phyloP scores from a whole-genome alignment of 2,888 invertebrate genomes.

The Cryptocephalus primarius region DNA sequence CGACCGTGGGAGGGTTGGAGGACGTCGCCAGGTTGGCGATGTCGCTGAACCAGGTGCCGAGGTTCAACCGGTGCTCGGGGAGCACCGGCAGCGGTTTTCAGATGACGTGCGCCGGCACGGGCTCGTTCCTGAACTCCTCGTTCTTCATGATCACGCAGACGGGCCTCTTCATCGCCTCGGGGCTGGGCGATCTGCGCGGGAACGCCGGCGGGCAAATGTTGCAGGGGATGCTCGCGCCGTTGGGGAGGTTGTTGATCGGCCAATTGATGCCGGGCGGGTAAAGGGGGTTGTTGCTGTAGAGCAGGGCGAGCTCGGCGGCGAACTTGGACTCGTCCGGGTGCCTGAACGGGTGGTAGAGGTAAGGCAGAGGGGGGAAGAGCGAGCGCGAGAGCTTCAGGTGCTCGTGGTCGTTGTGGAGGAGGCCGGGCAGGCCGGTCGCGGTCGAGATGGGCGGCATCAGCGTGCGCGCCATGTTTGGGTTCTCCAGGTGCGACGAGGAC shows the following conservation, averaged over 20 bases:
- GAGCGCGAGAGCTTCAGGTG: conserved; percentile 53
- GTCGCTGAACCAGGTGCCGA: conserved; percentile 38
- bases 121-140: conserved; percentile 42
- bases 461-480: conserved; percentile 39
- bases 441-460: conserved; percentile 38
- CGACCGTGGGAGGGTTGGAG: conserved; percentile 31
- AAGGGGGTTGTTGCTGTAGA: conserved; percentile 46
- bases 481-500: conserved; percentile 40
- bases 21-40: conserved; percentile 34
- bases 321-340: conserved; percentile 47
- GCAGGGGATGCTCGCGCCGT: conserved; percentile 21
- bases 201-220: conserved; percentile 35
- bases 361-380: conserved; percentile 61
- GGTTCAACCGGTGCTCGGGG: conserved; percentile 53
- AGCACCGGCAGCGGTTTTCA: conserved; percentile 79
- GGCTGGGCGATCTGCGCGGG: conserved; percentile 33
- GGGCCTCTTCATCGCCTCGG: conserved; percentile 39
- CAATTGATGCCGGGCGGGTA: conserved; percentile 41
- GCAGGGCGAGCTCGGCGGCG: conserved; percentile 58
- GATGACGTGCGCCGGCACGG: conserved; percentile 54
- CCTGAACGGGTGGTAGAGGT: conserved; percentile 54
- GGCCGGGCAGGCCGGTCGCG: conserved; percentile 40
- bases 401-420: conserved; percentile 46
- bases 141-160: conserved; percentile 56
- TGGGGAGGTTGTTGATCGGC: conserved; percentile 27